These are phyloP conservation scores for Arrhamphus sclerolepis DNA, from an alignment of 2,797 vertebrate species.

Conservation along the genomic window DNA sequence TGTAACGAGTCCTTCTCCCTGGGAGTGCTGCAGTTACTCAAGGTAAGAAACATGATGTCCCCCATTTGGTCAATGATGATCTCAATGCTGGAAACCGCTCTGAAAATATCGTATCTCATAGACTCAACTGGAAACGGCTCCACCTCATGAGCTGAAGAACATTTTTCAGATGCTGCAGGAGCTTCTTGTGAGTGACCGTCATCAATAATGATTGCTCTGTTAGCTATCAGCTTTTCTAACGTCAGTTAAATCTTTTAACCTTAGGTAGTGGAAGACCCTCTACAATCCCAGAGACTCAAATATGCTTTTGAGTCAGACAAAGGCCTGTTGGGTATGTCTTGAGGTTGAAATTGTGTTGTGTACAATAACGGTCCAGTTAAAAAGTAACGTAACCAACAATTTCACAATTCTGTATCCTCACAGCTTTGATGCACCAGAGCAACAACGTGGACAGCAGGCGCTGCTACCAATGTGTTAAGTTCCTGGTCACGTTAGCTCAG, in stretches of 20 bases:
- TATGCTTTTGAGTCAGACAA: conserved; percentile 98
- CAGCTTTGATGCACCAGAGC: conserved; percentile 98
- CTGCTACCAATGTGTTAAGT: conserved; percentile 99
- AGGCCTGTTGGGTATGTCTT: conserved; percentile 90
- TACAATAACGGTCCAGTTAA: no score
- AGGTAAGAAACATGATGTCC: conserved; percentile 79
- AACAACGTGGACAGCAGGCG: conserved; percentile 98
- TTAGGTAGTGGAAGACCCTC: conserved; percentile 93
- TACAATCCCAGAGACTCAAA: conserved; percentile 93
- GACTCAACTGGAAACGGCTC: conserved; percentile 95
- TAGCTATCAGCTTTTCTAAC: neutral
- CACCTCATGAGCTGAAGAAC: conserved; percentile 97
- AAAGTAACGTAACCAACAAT: neutral
- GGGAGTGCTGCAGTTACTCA: conserved; percentile 90
- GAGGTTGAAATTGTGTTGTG: no score
- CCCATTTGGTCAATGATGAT: neutral
- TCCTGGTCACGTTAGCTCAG: conserved; percentile 96
- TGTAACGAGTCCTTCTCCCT: conserved; percentile 96
- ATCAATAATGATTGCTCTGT: neutral
- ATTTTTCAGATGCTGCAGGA: conserved; percentile 96
- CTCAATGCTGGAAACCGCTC: neutral
- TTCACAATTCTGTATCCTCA: conserved; percentile 1
- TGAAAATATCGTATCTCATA: conserved; percentile 50
- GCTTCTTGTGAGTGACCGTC: conserved; percentile 85
- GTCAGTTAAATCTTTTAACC: neutral